Percentiles rank a stretch among this genome's conserved stretches.
Evolutionary conservation across 2,113 vertebrate genomes (phyloP).

Genomic region (Meriones unguiculatus): DNA sequence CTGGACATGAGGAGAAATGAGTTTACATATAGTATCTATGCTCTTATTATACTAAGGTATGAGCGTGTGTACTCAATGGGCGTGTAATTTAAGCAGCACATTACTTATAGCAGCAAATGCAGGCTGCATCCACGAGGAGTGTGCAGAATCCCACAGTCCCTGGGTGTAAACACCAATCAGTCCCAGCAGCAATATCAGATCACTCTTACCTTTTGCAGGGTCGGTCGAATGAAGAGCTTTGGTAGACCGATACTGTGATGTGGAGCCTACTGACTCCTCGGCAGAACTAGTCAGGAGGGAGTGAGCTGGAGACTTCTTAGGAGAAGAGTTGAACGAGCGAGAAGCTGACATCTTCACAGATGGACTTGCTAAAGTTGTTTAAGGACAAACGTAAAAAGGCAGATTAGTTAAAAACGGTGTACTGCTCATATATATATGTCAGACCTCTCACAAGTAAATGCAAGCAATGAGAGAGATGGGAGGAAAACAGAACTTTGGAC

Average conservation of each 20-base stretch:
- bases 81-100: constrained; percentile 21
- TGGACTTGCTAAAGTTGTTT: constrained; percentile 70
- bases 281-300: constrained; percentile 87
- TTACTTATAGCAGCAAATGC: not conserved
- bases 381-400: constrained; percentile 60
- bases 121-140: not conserved
- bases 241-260: constrained; percentile 26
- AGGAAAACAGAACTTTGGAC: not conserved
- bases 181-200: not conserved
- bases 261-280: constrained; percentile 63
- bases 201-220: constrained; percentile 63
- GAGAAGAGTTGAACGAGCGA: constrained; percentile 77
- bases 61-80: not conserved
- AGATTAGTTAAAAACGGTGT: constrained; percentile 25
- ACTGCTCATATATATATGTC: not conserved
- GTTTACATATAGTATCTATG: not conserved
- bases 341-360: constrained; percentile 73
- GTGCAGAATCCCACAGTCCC: not conserved
- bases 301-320: constrained; percentile 88
- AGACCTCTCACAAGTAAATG: constrained; percentile 3
- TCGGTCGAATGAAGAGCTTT: not conserved
- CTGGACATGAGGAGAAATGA: constrained; percentile 8
- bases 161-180: not conserved
- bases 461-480: not conserved
- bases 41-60: not conserved